phyloP scores from a whole-genome alignment of 2,113 vertebrate genomes.

The Camelus bactrianus region DNA sequence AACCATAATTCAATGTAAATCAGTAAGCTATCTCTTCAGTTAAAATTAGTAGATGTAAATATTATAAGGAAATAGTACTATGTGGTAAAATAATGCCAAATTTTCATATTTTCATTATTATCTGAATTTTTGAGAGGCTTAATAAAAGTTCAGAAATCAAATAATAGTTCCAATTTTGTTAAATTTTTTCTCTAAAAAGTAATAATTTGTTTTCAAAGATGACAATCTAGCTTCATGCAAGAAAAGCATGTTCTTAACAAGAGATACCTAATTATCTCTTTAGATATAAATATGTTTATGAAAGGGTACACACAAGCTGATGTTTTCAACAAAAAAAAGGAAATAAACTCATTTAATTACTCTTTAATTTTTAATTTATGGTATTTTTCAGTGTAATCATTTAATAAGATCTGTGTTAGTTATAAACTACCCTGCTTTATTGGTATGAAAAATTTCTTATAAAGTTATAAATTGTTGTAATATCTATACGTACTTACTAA shows the following conservation, averaged over 20 bases:
- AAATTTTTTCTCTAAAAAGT: conserved; percentile 3
- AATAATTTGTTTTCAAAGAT: neutral
- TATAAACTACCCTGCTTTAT: neutral
- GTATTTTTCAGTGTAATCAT: neutral
- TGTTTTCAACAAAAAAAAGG: conserved; percentile 22
- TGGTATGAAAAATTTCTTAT: conserved; percentile 39
- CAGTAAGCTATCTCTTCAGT: conserved; percentile 11
- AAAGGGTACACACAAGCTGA: neutral
- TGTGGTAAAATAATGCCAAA: conserved; percentile 16
- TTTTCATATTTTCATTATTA: conserved; percentile 44
- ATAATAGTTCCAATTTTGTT: conserved; percentile 23
- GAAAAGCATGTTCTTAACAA: too few species aligned
- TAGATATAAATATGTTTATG: conserved; percentile 4
- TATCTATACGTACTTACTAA: neutral
- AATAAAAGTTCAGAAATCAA: conserved; percentile 40
- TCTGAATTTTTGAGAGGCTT: conserved; percentile 26
- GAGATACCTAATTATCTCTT: neutral
- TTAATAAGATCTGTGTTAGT: conserved; percentile 36
- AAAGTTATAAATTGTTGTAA: neutral
- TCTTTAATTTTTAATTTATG: conserved; percentile 31
- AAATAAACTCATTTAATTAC: conserved; percentile 30
- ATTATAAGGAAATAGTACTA: conserved; percentile 33
- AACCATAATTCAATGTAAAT: conserved; percentile 53
- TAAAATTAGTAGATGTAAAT: conserved; percentile 41
- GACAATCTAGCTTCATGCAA: too few species aligned